Evolutionary conservation across 2,888 invertebrate genomes (phyloP).

Genomic region (Sinelater perroti): DNA sequence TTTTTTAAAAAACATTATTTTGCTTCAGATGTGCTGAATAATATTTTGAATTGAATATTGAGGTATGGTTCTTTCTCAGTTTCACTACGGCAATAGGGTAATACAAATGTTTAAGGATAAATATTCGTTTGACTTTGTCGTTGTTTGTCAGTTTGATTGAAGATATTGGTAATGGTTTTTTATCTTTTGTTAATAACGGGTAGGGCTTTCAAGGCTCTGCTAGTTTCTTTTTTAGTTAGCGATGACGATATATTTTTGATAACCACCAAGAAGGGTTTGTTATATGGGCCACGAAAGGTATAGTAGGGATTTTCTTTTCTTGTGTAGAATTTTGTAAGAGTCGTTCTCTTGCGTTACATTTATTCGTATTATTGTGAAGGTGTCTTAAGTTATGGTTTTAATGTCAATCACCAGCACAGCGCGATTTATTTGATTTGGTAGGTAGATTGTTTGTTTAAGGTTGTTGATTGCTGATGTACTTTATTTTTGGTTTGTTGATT

Average conservation of each 20-base stretch:
- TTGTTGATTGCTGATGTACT: too few relatives aligned
- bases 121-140: neutral
- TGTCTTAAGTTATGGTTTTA: too few relatives aligned
- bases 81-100: neutral
- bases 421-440: too few relatives aligned
- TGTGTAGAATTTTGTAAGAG: slow-evolving; percentile 6
- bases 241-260: slow-evolving; percentile 20
- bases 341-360: too few relatives aligned
- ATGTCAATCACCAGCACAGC: too few relatives aligned
- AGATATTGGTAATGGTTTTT: neutral
- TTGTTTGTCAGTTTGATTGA: neutral
- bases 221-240: slow-evolving; percentile 1
- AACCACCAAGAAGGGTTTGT: slow-evolving; percentile 12
- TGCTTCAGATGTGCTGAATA: too few relatives aligned
- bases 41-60: too few relatives aligned
- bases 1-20: too few relatives aligned
- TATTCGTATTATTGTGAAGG: too few relatives aligned
- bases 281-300: slow-evolving; percentile 9
- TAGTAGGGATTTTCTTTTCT: slow-evolving; percentile 1
- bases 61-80: neutral
- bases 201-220: neutral
- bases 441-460: too few relatives aligned
- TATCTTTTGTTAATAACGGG: neutral
- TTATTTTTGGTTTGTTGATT: too few relatives aligned
- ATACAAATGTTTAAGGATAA: neutral